phyloP scores from a whole-genome alignment of 2,797 vertebrate species.

The Eulemur rubriventer region DNA sequence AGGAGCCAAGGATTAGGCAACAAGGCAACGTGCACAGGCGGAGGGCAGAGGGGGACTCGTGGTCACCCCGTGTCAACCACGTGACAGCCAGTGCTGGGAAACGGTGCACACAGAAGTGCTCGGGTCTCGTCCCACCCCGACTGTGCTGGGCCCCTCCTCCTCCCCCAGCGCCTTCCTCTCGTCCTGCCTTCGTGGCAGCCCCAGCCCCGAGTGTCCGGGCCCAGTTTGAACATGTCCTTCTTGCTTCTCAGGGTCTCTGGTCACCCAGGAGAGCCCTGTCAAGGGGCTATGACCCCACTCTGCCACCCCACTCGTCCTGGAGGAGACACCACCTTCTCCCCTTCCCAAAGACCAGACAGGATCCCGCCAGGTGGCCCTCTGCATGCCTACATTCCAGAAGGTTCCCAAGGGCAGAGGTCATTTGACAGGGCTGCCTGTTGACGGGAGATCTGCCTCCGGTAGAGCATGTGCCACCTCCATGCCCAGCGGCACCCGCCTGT shows the following conservation, averaged over 20 bases:
- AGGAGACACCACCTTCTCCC: background rate
- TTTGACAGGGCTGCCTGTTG: too few relatives aligned
- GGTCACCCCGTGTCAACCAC: background rate
- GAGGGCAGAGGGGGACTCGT: fast-evolving
- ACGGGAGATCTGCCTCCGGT: background rate
- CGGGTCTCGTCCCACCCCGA: background rate
- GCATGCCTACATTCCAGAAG: background rate
- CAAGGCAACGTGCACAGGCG: background rate
- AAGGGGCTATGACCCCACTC: background rate
- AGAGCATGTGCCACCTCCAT: background rate
- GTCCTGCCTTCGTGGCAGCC: background rate
- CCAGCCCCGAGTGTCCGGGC: background rate
- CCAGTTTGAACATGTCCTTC: fast-evolving
- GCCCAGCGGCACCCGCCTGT: background rate
- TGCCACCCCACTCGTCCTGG: background rate
- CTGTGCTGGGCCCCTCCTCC: fast-evolving
- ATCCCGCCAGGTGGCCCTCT: background rate
- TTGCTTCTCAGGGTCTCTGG: background rate
- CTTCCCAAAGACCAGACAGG: background rate
- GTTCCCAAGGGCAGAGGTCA: background rate
- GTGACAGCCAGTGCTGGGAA: background rate
- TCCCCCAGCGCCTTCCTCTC: too few relatives aligned
- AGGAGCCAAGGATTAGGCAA: background rate
- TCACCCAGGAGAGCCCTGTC: background rate
- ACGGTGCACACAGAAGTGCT: background rate